Base-by-base conservation (phyloP, 1,140 invertebrate species). In the Dendrolimus kikuchii region DNA sequence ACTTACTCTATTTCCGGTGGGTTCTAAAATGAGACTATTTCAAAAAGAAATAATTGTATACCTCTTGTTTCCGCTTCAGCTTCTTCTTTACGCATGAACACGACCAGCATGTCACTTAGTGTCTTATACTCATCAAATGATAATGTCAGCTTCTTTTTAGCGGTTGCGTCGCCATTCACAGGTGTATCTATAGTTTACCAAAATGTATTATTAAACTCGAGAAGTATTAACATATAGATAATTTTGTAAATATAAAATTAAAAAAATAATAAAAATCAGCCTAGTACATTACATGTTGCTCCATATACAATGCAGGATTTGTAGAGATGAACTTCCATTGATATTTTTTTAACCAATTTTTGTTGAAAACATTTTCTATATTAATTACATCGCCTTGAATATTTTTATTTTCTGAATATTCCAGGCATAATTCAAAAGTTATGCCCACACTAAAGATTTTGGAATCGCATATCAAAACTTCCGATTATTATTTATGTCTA, bases 121-220 rank as follows among this genome's bases (percentile, higher is more conserved):
- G 92, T 91, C 80, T 96, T 98, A 86, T 99, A 99, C 47, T 98
- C 94, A 62, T 99, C 97, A 80, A 96, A 99, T 0, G 95, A 93
- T n/a, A 99, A 77, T 23, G 94, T 96, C 38, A 98, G 84, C 58
- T 96, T 95, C 77, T 96, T 96, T 84, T 96, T 96, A 0, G 68
- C 51, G 4, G 65, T 63, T 4, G 69, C 60, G 36, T 86, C 82
- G 38, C 73, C 74, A 23, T 76, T 86, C 4, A 63, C 65, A 36
- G 65, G 66, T 36, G 67, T 64, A 9, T 76, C 77, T 79, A 66
- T 23, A 42, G 2, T 5, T 23, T n/a, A 42, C 43, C 49, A 51
- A 5, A 42, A 40, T 4, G 0, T 40, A 38, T 49, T 8, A 39
- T 40, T 7, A 39, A 49, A 39, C n/a, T 7, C n/a, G n/a, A n/a